Conservation (phyloP, 1,140 invertebrate species). For the Zaprionus taronus region DNA sequence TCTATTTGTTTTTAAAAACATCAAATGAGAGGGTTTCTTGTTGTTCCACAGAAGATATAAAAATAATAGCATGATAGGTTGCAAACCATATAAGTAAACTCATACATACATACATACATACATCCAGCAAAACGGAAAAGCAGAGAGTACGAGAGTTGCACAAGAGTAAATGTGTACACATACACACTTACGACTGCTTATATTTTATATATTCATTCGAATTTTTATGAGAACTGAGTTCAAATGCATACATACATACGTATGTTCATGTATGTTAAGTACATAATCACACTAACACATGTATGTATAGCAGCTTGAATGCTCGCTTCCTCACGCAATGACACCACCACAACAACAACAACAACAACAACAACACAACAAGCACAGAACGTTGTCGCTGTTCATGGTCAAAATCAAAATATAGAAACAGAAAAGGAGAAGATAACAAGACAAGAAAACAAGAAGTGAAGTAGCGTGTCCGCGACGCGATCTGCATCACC, state of each 20-base stretch:
- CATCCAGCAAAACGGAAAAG: too few species aligned
- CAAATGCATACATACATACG: constrained; percentile 7
- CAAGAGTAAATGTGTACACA: not conserved
- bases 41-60: too few species aligned
- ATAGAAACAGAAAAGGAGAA: constrained; percentile 34
- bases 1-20: too few species aligned
- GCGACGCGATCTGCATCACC: constrained; percentile 74
- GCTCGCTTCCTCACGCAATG: constrained; percentile 1
- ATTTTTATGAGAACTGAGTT: not conserved
- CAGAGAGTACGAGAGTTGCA: too few species aligned
- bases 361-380: not conserved
- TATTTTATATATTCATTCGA: not conserved
- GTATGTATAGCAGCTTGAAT: constrained; percentile 4
- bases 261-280: constrained; percentile 3
- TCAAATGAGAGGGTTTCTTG: too few species aligned
- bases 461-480: constrained; percentile 71
- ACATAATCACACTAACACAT: not conserved
- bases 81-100: too few species aligned
- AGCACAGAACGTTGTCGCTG: constrained; percentile 1
- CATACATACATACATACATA: too few species aligned
- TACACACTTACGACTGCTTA: not conserved
- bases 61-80: too few species aligned
- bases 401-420: constrained; percentile 46
- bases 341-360: not conserved
- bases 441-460: constrained; percentile 38